phyloP scores from a whole-genome alignment of 2,797 vertebrate genomes.

The Poecilia picta region DNA sequence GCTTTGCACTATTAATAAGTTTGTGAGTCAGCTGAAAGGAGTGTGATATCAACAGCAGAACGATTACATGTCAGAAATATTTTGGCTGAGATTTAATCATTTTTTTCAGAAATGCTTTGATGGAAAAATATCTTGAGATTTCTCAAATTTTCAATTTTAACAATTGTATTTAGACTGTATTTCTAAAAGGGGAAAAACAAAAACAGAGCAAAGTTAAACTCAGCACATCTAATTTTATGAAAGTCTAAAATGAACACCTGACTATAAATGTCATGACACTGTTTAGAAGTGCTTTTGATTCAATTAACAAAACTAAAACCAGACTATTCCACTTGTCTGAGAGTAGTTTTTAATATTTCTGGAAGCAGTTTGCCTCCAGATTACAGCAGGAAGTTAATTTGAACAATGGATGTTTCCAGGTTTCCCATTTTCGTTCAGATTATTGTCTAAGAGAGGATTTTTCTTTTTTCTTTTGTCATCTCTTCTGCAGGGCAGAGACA shows the following conservation, averaged over 20 bases:
- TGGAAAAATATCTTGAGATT: background rate
- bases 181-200: background rate
- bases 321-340: background rate
- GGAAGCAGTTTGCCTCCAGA: background rate
- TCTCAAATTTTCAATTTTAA: background rate
- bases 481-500: slow-evolving; percentile 38
- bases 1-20: slow-evolving; percentile 5
- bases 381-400: background rate
- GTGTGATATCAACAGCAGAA: slow-evolving; percentile 5
- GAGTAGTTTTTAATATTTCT: background rate
- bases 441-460: slow-evolving; percentile 25
- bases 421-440: background rate
- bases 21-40: slow-evolving; percentile 46
- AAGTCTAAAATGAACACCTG: background rate
- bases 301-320: background rate
- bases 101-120: background rate
- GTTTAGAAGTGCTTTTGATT: background rate
- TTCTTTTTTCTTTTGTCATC: slow-evolving; percentile 6
- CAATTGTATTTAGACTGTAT: background rate
- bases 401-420: slow-evolving; percentile 17
- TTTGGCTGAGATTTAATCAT: background rate
- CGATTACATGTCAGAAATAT: background rate
- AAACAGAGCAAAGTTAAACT: background rate
- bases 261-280: background rate
- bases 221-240: background rate